Conservation (phyloP, 2,888 invertebrate genomes). For the Chromoteleia sp. region DNA sequence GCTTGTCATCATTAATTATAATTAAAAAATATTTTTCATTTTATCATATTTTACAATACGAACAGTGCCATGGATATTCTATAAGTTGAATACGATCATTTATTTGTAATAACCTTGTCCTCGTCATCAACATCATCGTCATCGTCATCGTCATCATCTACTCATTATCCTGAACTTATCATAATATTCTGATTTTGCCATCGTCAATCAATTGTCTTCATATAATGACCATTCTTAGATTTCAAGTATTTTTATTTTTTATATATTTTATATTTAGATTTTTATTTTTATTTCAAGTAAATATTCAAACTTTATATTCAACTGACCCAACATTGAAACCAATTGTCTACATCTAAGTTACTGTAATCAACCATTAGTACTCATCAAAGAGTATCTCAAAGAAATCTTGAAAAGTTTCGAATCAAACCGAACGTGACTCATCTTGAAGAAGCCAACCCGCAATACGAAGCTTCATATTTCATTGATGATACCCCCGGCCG, state of each 20-base stretch:
- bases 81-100: no score
- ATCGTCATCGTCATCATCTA: neutral
- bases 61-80: no score
- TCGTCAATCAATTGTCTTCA: slow-evolving; percentile 2
- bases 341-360: slow-evolving; percentile 34
- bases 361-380: slow-evolving; percentile 33
- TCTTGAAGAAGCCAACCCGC: slow-evolving; percentile 3
- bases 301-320: neutral
- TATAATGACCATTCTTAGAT: neutral
- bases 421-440: slow-evolving; percentile 63
- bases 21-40: no score
- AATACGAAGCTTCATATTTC: slow-evolving; percentile 10
- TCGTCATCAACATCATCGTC: no score
- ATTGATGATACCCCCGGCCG: slow-evolving; percentile 36
- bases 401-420: slow-evolving; percentile 33
- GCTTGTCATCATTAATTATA: no score
- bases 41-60: no score
- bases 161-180: neutral
- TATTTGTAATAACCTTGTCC: no score
- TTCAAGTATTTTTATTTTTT: no score
- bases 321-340: slow-evolving; percentile 33
- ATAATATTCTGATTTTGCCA: neutral
- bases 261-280: no score
- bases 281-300: neutral
- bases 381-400: slow-evolving; percentile 39